phyloP scores from a whole-genome alignment of 2,797 vertebrate species.

The Pempheris klunzingeri region DNA sequence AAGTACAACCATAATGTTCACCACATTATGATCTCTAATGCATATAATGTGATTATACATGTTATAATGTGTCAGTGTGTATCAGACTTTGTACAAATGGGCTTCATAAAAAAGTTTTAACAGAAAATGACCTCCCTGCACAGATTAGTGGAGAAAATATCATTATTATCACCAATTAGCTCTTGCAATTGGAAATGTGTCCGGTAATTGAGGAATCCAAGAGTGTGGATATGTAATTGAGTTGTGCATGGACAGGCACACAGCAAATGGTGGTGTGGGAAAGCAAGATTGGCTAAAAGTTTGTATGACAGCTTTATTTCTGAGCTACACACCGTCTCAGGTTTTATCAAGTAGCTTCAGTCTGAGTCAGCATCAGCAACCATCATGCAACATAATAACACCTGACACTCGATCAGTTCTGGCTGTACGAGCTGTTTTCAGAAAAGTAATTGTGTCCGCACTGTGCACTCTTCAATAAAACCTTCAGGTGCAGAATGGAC shows the following conservation, averaged over 20 bases:
- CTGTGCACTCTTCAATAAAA: conserved; percentile 29
- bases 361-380: conserved; percentile 17
- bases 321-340: background rate
- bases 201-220: conserved; percentile 9
- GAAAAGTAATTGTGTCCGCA: conserved; percentile 34
- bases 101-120: background rate
- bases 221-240: background rate
- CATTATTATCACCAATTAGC: background rate
- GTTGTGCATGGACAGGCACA: background rate
- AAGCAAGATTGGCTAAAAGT: background rate
- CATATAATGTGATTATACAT: background rate
- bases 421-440: conserved; percentile 13
- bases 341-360: conserved; percentile 8
- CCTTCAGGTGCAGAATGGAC: conserved; percentile 31
- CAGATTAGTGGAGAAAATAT: conserved; percentile 4
- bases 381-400: conserved; percentile 29
- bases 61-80: background rate
- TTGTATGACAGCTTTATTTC: conserved; percentile 14
- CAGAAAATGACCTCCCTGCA: background rate
- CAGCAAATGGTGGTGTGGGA: background rate
- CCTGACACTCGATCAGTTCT: background rate
- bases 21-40: background rate
- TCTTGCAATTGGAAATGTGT: background rate
- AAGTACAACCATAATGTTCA: background rate
- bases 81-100: conserved; percentile 5